Conservation (phyloP, 2,888 invertebrate genomes). For the Limnephilus marmoratus region DNA sequence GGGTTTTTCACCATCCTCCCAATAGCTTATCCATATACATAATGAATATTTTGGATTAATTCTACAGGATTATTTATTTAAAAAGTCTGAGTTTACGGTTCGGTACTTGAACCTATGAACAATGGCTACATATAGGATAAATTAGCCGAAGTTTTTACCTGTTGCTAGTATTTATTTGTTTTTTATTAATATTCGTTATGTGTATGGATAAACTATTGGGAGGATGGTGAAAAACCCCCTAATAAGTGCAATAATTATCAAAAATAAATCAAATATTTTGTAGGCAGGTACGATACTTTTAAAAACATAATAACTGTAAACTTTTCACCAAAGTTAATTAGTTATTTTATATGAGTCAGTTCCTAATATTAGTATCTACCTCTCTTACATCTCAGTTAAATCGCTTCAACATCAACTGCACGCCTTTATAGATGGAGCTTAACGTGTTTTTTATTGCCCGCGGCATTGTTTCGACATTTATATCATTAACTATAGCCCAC, state of each 20-base stretch:
- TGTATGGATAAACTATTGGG: too few relatives aligned
- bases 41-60: too few relatives aligned
- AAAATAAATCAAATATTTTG: background rate
- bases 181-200: too few relatives aligned
- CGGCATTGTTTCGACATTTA: conserved; percentile 43
- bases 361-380: background rate
- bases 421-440: background rate
- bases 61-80: too few relatives aligned
- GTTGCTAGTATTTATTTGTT: too few relatives aligned
- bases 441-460: conserved; percentile 34
- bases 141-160: too few relatives aligned
- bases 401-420: conserved; percentile 20
- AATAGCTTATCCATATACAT: too few relatives aligned
- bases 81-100: too few relatives aligned
- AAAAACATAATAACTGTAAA: background rate
- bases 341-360: background rate
- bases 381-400: background rate
- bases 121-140: too few relatives aligned
- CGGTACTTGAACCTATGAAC: too few relatives aligned
- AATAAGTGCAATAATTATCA: background rate
- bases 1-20: too few relatives aligned
- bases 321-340: background rate
- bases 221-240: too few relatives aligned
- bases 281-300: background rate
- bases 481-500: conserved; percentile 44